A percentile compares a stretch with the other conserved stretches of the same genome.
Conservation (phyloP, 2,888 invertebrate genomes). For the Tethea ocularis region DNA sequence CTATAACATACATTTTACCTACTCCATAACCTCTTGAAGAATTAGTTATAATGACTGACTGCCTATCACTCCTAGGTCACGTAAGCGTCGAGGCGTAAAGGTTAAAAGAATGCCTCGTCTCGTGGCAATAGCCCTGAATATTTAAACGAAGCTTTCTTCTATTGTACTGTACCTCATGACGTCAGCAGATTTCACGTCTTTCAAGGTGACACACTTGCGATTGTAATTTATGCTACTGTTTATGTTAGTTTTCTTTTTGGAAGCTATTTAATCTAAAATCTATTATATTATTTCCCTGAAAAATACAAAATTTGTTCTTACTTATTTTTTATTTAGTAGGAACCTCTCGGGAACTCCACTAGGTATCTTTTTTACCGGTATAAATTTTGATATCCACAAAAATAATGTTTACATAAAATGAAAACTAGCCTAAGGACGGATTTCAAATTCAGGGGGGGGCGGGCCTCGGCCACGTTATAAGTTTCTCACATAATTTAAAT, state of each 20-base stretch:
- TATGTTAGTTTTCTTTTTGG: neutral
- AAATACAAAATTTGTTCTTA: neutral
- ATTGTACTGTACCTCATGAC: slow-evolving; percentile 50
- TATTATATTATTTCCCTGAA: neutral
- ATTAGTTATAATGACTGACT: neutral
- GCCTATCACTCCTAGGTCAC: neutral
- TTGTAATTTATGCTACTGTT: neutral
- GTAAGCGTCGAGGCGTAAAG: slow-evolving; percentile 45
- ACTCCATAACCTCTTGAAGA: neutral
- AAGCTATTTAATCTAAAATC: too few species aligned
- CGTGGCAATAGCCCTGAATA: slow-evolving; percentile 58
- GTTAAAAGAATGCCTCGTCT: slow-evolving; percentile 58
- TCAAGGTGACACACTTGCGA: slow-evolving; percentile 23
- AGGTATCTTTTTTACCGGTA: too few species aligned
- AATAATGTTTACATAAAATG: too few species aligned
- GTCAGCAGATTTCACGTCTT: slow-evolving; percentile 43
- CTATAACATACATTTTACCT: neutral
- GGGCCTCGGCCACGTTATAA: too few species aligned
- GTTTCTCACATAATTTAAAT: too few species aligned
- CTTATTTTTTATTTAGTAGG: too few species aligned
- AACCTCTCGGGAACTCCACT: too few species aligned
- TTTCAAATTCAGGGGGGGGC: too few species aligned
- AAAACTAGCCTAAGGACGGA: too few species aligned
- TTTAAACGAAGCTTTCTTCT: slow-evolving; percentile 53
- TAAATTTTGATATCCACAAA: too few species aligned